Conservation (phyloP, 1,140 invertebrate species). For the Drosophila kanapiae region DNA sequence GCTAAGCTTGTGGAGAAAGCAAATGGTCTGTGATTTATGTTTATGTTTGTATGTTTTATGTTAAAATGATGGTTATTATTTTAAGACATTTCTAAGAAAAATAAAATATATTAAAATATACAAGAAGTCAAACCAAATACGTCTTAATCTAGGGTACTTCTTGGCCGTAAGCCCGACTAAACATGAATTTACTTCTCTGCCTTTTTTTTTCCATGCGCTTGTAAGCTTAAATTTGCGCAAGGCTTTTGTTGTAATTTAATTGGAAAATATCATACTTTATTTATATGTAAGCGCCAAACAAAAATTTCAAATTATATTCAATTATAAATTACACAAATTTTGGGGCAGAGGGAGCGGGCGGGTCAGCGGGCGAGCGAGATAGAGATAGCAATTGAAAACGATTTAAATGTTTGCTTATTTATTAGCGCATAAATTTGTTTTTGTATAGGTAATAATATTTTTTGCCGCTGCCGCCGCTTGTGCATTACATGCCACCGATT, state of each 20-base stretch:
- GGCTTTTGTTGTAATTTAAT: slow-evolving; percentile 39
- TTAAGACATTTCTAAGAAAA: background rate
- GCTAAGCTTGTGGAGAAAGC: background rate
- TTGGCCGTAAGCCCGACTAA: background rate
- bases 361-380: background rate
- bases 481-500: slow-evolving; percentile 48
- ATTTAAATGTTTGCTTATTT: slow-evolving; percentile 68
- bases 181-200: background rate
- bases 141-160: background rate
- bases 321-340: slow-evolving; percentile 52
- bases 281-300: slow-evolving; percentile 8
- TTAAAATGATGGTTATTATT: background rate
- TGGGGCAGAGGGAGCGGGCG: slow-evolving; percentile 2
- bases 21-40: background rate
- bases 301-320: slow-evolving; percentile 46
- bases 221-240: slow-evolving; percentile 1
- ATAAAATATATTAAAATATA: background rate
- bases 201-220: background rate
- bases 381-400: slow-evolving; percentile 53
- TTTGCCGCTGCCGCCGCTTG: slow-evolving; percentile 14
- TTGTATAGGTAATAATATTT: slow-evolving; percentile 38
- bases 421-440: slow-evolving; percentile 72
- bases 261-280: slow-evolving; percentile 37
- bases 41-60: background rate
- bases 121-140: background rate